Percentiles rank a stretch among this genome's conserved stretches.
phyloP scores from a whole-genome alignment of 2,797 vertebrate species.

The Pseudochromis fuscus region DNA sequence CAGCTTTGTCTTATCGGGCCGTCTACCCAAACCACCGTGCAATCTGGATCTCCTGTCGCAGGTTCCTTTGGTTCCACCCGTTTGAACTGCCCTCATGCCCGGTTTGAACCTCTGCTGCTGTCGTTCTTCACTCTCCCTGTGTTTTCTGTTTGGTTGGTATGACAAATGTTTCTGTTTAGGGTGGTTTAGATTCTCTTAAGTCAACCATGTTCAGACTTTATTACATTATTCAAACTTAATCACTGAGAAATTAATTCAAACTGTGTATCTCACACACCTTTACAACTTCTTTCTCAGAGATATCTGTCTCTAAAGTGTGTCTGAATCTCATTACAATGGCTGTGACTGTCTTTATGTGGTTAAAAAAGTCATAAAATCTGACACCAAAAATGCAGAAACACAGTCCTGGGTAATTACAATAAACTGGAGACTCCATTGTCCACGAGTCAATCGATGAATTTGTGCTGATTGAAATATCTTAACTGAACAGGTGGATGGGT shows the following conservation, averaged over 20 bases:
- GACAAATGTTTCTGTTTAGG: constrained; percentile 51
- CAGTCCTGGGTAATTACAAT: no score
- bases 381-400: no score
- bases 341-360: no score
- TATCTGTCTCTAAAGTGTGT: no score
- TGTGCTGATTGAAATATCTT: no score
- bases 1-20: constrained; percentile 77
- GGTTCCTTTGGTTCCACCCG: constrained; percentile 77
- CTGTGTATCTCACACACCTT: not conserved
- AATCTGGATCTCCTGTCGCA: constrained; percentile 72
- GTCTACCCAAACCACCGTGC: constrained; percentile 76
- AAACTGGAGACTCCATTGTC: no score
- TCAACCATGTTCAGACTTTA: constrained; percentile 15
- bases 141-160: constrained; percentile 55
- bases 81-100: constrained; percentile 80
- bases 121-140: constrained; percentile 63
- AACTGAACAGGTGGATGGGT: no score
- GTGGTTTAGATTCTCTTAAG: constrained; percentile 29
- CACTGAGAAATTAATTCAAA: not conserved
- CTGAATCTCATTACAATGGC: no score
- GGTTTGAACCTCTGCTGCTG: constrained; percentile 59
- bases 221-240: not conserved
- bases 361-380: no score
- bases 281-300: no score
- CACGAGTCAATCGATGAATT: no score